phyloP scores from a whole-genome alignment of 1,140 invertebrate species.

The Zaprionus ghesquierei region DNA sequence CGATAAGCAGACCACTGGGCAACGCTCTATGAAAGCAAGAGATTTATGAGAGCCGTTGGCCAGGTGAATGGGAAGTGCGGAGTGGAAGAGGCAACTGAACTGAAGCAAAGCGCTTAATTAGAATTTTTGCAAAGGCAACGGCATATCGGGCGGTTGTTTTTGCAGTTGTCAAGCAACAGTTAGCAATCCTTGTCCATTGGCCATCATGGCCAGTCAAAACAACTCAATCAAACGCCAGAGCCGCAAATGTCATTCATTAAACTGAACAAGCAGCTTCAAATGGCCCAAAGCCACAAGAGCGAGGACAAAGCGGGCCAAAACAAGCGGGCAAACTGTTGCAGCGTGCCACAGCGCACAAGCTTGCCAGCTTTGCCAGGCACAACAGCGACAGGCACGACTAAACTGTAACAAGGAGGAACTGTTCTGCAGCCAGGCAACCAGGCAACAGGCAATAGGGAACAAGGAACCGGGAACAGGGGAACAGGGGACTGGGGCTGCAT shows the following conservation, averaged over 20 bases:
- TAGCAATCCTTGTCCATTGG: constrained; percentile 56
- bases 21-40: not conserved
- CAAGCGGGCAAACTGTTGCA: constrained; percentile 36
- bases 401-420: constrained; percentile 80
- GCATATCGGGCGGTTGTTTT: not conserved
- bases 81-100: not conserved
- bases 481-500: constrained; percentile 5
- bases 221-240: constrained; percentile 73
- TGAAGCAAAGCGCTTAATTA: constrained; percentile 9
- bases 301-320: constrained; percentile 37
- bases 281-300: constrained; percentile 45
- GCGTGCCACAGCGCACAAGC: not conserved
- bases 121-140: constrained; percentile 7
- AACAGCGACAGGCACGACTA: constrained; percentile 60
- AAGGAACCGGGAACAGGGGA: not conserved
- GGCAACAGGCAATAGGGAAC: not conserved
- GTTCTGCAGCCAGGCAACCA: constrained; percentile 37
- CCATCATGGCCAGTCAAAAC: constrained; percentile 72
- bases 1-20: constrained; percentile 53
- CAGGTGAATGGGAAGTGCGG: constrained; percentile 1
- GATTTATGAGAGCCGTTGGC: not conserved
- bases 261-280: constrained; percentile 51
- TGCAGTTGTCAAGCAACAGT: constrained; percentile 31
- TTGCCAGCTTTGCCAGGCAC: not conserved
- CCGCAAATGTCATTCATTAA: constrained; percentile 76